Base-by-base conservation (phyloP, 2,113 vertebrate genomes). In the Anas platyrhynchos region DNA sequence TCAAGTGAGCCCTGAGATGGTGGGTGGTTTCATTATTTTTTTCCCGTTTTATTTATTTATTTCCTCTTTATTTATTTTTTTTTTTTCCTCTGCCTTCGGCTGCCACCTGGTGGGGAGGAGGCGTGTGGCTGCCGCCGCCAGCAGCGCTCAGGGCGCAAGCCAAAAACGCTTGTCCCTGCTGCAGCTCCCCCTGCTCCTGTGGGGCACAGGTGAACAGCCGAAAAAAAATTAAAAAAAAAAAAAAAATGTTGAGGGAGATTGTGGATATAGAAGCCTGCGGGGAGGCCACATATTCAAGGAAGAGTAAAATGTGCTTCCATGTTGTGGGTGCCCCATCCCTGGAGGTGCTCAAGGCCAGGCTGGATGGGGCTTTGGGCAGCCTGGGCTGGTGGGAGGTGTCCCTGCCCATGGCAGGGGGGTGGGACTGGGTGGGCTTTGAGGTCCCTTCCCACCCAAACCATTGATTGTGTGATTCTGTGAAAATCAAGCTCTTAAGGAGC, bases 101-200 rank as follows among this genome's bases (percentile, higher is more conserved):
- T 83, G 89, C 96, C 97, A 92, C 73, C 97, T 86, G 13, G 82
- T 93, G 97, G 95, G 91, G 54, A 83, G 9, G 46, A 69, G 18
- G 16, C 3, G 38, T 17, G 36, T 12, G 50, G 50, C 50, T 52
- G 50, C 50, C 7, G 50, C 50, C 50, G 12, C 50, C 17, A 62
- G 84, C 91, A 78, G 83, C 4, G 48, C 83, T 91, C 90, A 3
- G 43, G 43, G 65, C 21, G 43, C 65, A 23, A 23, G 31, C 9
- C 63, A 15, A 6, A 12, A 11, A 43, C 17, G 27, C 29, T 20
- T 7, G 36, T 16, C 12, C 36, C 18, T 22, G 7, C 43, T 16
- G 77, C 31, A 2, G 78, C 38, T 29, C 26, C 27, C 2, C 23
- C 67, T 50, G 48, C 48, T 25, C 48, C 22, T 50, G 22, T 2